Percentiles rank a stretch among this genome's conserved stretches.
Conservation (phyloP, 2,888 invertebrate species). For the Lasioglossum morio region DNA sequence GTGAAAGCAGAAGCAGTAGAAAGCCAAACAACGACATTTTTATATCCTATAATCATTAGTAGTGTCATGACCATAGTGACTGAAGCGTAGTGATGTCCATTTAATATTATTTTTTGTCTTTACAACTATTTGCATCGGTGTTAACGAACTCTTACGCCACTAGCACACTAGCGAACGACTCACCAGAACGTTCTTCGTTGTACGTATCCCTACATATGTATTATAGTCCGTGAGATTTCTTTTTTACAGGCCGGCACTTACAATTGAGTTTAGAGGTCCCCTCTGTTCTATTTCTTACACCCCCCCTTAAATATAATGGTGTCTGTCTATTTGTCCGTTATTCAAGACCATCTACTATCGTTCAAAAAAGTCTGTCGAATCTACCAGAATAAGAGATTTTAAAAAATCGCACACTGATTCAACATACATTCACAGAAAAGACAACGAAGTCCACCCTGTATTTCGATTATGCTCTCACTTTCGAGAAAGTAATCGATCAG, state of each 20-base stretch:
- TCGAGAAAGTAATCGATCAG: not conserved
- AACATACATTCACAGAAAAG: not conserved
- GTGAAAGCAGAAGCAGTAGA: slow-evolving; percentile 60
- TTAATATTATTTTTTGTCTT: slow-evolving; percentile 54
- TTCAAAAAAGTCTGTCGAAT: not conserved
- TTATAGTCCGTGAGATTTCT: slow-evolving; percentile 47
- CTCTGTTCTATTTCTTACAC: slow-evolving; percentile 70
- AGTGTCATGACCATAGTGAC: slow-evolving; percentile 72
- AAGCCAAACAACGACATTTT: slow-evolving; percentile 59
- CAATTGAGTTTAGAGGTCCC: slow-evolving; percentile 62
- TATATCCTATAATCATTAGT: slow-evolving; percentile 60
- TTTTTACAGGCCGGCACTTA: slow-evolving; percentile 76
- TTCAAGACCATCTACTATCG: not conserved
- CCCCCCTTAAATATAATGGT: not conserved
- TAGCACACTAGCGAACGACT: slow-evolving; percentile 39
- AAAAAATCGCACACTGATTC: not conserved
- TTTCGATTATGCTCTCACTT: not conserved
- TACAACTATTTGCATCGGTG: slow-evolving; percentile 58
- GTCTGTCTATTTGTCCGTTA: not conserved
- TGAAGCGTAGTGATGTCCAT: slow-evolving; percentile 68
- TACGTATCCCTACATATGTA: slow-evolving; percentile 36
- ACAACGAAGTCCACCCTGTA: not conserved
- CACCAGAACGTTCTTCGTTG: slow-evolving; percentile 43
- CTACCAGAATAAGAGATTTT: not conserved
- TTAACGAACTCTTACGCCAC: slow-evolving; percentile 59